phyloP scores from a whole-genome alignment of 2,888 invertebrate species.

The Coenonympha arcania region DNA sequence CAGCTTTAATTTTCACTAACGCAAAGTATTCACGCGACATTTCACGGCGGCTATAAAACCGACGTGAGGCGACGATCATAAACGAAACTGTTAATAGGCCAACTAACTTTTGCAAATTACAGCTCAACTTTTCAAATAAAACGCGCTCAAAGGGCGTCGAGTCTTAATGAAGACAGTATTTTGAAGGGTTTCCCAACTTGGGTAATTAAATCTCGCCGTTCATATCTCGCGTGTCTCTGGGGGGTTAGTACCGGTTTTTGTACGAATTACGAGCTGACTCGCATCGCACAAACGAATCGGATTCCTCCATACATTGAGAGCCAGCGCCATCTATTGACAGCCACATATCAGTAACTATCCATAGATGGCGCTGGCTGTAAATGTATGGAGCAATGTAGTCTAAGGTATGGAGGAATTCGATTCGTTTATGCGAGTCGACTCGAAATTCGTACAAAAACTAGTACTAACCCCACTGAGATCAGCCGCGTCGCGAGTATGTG shows the following conservation, averaged over 20 bases:
- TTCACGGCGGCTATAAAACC: neutral
- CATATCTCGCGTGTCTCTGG: slow-evolving; percentile 45
- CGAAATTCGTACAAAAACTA: too few relatives aligned
- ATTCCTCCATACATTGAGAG: too few relatives aligned
- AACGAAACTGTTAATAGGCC: slow-evolving; percentile 54
- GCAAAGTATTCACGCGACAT: slow-evolving; percentile 1
- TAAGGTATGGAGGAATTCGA: too few relatives aligned
- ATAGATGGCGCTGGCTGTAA: too few relatives aligned
- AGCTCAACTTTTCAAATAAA: slow-evolving; percentile 68
- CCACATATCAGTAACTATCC: too few relatives aligned
- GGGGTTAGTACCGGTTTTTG: too few relatives aligned
- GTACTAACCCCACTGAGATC: too few relatives aligned
- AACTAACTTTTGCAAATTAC: slow-evolving; percentile 62
- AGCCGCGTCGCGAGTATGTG: slow-evolving; percentile 47
- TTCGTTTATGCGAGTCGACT: too few relatives aligned
- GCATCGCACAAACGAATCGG: too few relatives aligned
- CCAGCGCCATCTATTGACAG: too few relatives aligned
- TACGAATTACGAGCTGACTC: too few relatives aligned
- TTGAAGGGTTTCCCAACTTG: slow-evolving; percentile 52
- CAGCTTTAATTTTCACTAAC: neutral
- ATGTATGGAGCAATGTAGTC: too few relatives aligned
- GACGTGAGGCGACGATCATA: slow-evolving; percentile 34
- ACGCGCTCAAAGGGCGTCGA: slow-evolving; percentile 55
- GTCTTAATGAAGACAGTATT: slow-evolving; percentile 69
- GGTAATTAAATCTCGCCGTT: slow-evolving; percentile 59